Evolutionary conservation across 2,797 vertebrate species (phyloP).

Genomic region (Babyrousa celebensis): DNA sequence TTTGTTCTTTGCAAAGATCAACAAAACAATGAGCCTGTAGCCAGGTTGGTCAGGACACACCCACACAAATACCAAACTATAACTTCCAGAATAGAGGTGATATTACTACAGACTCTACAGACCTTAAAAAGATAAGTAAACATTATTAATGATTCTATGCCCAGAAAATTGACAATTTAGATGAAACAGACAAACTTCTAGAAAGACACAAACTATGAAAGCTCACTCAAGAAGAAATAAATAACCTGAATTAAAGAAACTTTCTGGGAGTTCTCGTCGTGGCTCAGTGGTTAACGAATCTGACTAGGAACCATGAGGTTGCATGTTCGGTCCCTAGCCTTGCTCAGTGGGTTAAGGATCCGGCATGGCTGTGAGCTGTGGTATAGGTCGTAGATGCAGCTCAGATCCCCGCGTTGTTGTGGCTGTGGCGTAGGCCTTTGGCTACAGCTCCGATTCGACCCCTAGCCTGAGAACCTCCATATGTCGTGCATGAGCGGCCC

Average conservation of each 20-base stretch:
- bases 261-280: background rate
- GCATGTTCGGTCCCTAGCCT: too few relatives aligned
- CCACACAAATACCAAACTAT: background rate
- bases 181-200: conserved; percentile 27
- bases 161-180: background rate
- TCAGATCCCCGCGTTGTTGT: too few relatives aligned
- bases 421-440: too few relatives aligned
- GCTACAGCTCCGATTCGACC: too few relatives aligned
- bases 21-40: background rate
- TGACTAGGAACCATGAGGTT: too few relatives aligned
- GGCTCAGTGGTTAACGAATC: too few relatives aligned
- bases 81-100: background rate
- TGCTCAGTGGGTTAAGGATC: too few relatives aligned
- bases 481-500: too few relatives aligned
- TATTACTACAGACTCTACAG: background rate
- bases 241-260: background rate
- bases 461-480: too few relatives aligned
- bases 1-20: background rate
- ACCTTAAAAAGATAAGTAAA: background rate
- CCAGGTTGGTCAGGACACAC: background rate
- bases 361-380: too few relatives aligned
- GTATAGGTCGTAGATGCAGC: too few relatives aligned
- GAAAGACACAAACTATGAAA: conserved; percentile 56
- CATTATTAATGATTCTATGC: background rate
- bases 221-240: conserved; percentile 46